Conservation (phyloP, 2,113 vertebrate species). For the Rhodinocichla rosea region DNA sequence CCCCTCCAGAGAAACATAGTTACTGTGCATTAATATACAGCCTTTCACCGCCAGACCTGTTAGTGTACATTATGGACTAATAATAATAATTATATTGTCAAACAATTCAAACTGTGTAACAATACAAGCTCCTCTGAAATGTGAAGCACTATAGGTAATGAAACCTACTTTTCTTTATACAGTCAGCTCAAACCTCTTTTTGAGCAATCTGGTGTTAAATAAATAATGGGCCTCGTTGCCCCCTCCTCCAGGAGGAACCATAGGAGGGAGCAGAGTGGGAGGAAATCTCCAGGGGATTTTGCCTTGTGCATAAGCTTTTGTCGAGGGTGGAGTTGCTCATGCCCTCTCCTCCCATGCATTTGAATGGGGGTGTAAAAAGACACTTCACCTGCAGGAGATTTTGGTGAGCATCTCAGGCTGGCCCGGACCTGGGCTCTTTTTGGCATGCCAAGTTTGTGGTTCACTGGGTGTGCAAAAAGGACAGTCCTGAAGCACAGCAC, state of each 20-base stretch:
- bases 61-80: constrained; percentile 65
- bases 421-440: neutral
- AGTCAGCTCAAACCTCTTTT: constrained; percentile 30
- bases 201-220: constrained; percentile 38
- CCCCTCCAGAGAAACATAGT: constrained; percentile 48
- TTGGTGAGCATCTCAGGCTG: neutral
- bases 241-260: neutral
- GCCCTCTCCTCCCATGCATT: neutral
- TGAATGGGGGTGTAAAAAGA: neutral
- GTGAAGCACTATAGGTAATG: constrained; percentile 33
- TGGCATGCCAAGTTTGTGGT: neutral
- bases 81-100: constrained; percentile 67
- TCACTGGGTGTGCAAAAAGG: neutral
- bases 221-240: constrained; percentile 9
- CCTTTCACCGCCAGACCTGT: constrained; percentile 51
- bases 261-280: constrained; percentile 12
- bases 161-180: constrained; percentile 58
- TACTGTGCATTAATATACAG: constrained; percentile 54
- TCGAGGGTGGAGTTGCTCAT: neutral
- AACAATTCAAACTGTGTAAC: constrained; percentile 59
- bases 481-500: neutral
- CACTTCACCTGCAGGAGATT: neutral
- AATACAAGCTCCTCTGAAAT: constrained; percentile 53
- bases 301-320: neutral
- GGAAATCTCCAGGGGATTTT: constrained; percentile 17